Evolutionary conservation across 2,888 invertebrate species (phyloP).

Genomic region (Drepanosiphum platanoidis): DNA sequence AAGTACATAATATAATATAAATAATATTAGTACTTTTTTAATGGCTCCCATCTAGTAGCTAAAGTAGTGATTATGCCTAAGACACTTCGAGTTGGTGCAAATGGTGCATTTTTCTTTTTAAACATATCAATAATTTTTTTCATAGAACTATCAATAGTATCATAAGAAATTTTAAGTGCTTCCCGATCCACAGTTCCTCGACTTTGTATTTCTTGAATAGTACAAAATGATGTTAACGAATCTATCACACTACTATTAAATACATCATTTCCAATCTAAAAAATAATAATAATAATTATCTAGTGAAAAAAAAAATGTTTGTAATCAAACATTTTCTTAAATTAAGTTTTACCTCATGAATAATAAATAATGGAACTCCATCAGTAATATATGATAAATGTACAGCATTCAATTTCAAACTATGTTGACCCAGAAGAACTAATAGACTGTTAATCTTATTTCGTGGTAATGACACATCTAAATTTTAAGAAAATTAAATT

Average conservation of each 20-base stretch:
- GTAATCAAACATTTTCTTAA: background rate
- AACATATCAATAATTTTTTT: slow-evolving; percentile 62
- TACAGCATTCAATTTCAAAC: slow-evolving; percentile 62
- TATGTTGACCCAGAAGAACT: slow-evolving; percentile 61
- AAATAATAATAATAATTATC: slow-evolving; percentile 13
- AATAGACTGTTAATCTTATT: slow-evolving; percentile 52
- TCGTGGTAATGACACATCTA: slow-evolving; percentile 4
- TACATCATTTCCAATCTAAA: slow-evolving; percentile 62
- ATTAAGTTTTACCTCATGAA: slow-evolving; percentile 62
- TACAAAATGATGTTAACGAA: slow-evolving; percentile 57
- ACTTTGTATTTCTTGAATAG: slow-evolving; percentile 62
- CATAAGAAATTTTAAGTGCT: slow-evolving; percentile 59
- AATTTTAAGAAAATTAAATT: background rate
- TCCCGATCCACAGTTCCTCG: slow-evolving; percentile 60
- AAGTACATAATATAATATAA: background rate
- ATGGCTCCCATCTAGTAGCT: slow-evolving; percentile 74
- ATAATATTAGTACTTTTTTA: slow-evolving; percentile 68
- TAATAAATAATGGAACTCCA: slow-evolving; percentile 63
- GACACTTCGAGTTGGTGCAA: slow-evolving; percentile 55
- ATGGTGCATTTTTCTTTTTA: slow-evolving; percentile 62
- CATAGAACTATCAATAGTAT: slow-evolving; percentile 59
- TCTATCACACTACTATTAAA: slow-evolving; percentile 61
- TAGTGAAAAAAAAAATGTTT: background rate
- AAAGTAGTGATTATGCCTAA: slow-evolving; percentile 69
- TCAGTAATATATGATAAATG: slow-evolving; percentile 62